Percentiles rank a stretch among this genome's conserved stretches.
Conservation (phyloP, 2,797 vertebrate genomes). For the Spinus pinus region DNA sequence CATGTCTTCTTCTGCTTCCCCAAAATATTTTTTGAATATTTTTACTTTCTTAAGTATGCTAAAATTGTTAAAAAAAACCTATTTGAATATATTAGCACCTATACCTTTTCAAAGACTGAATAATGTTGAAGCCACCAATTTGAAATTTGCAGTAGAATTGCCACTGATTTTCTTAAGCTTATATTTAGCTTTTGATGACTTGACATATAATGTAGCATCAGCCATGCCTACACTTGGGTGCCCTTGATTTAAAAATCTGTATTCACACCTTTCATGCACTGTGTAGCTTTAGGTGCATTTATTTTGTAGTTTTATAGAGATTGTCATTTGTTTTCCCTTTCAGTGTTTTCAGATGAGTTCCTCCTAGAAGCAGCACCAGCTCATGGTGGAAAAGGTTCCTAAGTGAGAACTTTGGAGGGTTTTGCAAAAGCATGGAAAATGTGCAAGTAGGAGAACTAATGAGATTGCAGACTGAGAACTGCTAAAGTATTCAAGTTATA, state of each 20-base stretch:
- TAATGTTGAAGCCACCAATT: not conserved
- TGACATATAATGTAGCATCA: not conserved
- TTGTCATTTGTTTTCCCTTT: not conserved
- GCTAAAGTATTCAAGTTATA: not conserved
- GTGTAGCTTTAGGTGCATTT: not conserved
- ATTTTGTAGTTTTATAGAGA: not conserved
- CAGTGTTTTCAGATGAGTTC: not conserved
- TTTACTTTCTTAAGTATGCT: not conserved
- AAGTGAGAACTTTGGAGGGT: not conserved
- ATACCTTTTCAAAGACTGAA: not conserved
- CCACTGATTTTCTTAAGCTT: not conserved
- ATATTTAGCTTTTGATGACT: not conserved
- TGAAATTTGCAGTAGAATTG: not conserved
- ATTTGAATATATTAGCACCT: not conserved
- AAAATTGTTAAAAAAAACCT: not conserved
- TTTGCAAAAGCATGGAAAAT: slow-evolving; percentile 11
- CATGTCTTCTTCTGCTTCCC: not conserved
- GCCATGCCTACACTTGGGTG: not conserved
- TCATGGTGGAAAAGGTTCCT: not conserved
- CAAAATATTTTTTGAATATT: not conserved
- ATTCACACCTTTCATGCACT: not conserved
- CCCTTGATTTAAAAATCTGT: not conserved
- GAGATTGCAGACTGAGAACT: not conserved
- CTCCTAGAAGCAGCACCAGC: not conserved
- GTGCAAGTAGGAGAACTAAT: not conserved